Evolutionary conservation across 2,888 invertebrate genomes (phyloP).

Genomic region (Subacronicta megacephala): DNA sequence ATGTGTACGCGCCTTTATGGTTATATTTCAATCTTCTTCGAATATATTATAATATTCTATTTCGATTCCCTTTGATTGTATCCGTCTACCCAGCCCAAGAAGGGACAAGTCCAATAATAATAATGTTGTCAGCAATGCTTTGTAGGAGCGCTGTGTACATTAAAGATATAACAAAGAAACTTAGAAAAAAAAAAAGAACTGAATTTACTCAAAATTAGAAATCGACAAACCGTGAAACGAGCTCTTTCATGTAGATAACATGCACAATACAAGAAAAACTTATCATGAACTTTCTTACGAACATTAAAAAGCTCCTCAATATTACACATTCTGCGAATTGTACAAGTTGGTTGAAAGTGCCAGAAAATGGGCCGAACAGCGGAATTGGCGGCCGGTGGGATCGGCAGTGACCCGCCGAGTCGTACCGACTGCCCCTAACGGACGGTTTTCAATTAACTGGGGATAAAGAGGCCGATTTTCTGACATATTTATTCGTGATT

Average conservation of each 20-base stretch:
- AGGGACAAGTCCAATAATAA: constrained; percentile 41
- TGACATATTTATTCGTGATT: constrained; percentile 32
- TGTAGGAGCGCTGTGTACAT: constrained; percentile 20
- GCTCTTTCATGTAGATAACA: background rate
- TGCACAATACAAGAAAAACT: background rate
- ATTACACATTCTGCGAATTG: constrained; percentile 4
- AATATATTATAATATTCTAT: constrained; percentile 39
- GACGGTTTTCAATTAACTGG: constrained; percentile 42
- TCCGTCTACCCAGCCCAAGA: constrained; percentile 14
- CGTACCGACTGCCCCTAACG: constrained; percentile 4
- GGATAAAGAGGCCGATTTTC: constrained; percentile 36
- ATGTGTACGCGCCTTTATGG: background rate
- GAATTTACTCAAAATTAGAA: constrained; percentile 15
- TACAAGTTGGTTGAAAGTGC: constrained; percentile 3
- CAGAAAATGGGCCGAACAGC: constrained; percentile 8
- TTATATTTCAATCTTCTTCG: constrained; percentile 30
- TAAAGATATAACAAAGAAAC: constrained; percentile 14
- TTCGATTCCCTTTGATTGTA: constrained; percentile 41
- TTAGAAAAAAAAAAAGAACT: no score
- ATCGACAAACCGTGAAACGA: background rate
- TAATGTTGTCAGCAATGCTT: constrained; percentile 46
- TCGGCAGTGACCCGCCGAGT: background rate
- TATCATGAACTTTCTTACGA: no score
- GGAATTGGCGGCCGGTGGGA: background rate
- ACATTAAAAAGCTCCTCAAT: background rate